phyloP scores from a whole-genome alignment of 2,113 vertebrate species.

The Micromys minutus region DNA sequence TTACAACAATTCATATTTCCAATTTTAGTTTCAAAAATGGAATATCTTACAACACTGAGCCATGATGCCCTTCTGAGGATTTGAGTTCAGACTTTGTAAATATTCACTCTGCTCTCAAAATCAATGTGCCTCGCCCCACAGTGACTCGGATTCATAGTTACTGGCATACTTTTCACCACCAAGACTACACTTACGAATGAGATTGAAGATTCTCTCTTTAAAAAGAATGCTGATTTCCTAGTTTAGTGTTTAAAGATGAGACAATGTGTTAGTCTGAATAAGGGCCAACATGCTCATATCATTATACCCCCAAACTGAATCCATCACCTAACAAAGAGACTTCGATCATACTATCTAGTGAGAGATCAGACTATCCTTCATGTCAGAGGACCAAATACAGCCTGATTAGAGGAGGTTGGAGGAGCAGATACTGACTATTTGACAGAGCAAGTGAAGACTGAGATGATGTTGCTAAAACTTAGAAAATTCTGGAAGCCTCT shows the following conservation, averaged over 20 bases:
- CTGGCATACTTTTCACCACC: neutral
- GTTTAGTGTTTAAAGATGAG: neutral
- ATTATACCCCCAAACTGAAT: neutral
- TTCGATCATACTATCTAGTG: neutral
- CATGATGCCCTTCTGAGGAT: neutral
- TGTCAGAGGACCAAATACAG: neutral
- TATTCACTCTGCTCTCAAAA: neutral
- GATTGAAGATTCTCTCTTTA: neutral
- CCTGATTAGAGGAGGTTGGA: neutral
- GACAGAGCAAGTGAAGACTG: neutral
- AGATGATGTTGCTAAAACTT: neutral
- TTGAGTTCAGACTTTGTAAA: neutral
- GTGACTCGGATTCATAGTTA: neutral
- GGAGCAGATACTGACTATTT: neutral
- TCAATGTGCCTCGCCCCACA: accelerated
- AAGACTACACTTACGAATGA: neutral
- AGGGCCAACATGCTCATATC: neutral
- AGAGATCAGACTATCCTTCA: neutral
- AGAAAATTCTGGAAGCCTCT: neutral
- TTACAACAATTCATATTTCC: neutral
- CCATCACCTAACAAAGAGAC: neutral
- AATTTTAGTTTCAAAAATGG: neutral
- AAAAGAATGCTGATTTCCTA: neutral
- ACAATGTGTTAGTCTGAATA: neutral
- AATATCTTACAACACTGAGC: neutral